Percentiles rank a stretch among this genome's conserved stretches.
Conservation (phyloP, 2,797 vertebrate species). For the Tadarida brasiliensis region DNA sequence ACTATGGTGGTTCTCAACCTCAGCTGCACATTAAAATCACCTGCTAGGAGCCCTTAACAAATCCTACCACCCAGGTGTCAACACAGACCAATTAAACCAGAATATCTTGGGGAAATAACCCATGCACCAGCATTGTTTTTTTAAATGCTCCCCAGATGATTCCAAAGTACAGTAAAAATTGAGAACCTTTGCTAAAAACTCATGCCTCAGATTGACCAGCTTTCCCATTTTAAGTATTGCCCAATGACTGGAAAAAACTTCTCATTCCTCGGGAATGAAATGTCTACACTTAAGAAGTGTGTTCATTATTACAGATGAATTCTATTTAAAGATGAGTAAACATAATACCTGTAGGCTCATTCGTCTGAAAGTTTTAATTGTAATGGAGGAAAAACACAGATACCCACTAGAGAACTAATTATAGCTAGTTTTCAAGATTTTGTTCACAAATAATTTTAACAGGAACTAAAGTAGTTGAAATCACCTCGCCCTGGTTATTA, state of each 20-base stretch:
- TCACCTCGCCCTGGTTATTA: background rate
- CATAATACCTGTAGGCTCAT: background rate
- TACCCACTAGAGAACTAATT: background rate
- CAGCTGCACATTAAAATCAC: background rate
- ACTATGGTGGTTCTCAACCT: background rate
- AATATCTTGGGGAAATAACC: background rate
- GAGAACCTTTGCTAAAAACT: background rate
- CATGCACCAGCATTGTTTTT: background rate
- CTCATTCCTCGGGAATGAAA: background rate
- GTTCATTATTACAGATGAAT: slow-evolving; percentile 18
- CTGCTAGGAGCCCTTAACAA: background rate
- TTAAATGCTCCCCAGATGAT: background rate
- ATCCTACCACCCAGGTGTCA: background rate
- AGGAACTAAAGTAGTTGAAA: background rate
- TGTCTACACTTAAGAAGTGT: background rate
- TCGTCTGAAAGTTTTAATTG: background rate
- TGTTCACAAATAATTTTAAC: slow-evolving; percentile 56
- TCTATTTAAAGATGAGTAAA: background rate
- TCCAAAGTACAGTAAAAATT: background rate
- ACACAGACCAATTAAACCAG: background rate
- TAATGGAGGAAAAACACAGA: slow-evolving; percentile 20
- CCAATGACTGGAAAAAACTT: background rate
- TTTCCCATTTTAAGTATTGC: background rate
- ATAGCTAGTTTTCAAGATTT: slow-evolving; percentile 39
- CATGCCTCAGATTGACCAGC: background rate